Conservation (phyloP, 2,888 invertebrate species). For the Nemotelus nigrinus region DNA sequence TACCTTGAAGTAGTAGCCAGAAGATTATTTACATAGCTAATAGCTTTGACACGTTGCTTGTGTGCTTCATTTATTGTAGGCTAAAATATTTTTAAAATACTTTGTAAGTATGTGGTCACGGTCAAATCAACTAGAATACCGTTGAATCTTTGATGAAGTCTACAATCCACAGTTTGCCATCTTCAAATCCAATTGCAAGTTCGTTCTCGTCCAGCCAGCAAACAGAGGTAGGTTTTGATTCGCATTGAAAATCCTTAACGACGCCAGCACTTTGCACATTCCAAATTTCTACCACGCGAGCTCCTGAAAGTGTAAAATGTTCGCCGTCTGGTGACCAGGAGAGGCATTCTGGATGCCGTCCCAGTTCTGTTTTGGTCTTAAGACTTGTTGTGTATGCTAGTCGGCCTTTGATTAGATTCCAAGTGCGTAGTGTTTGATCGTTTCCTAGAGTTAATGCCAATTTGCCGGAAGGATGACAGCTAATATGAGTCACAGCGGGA, state of each 20-base stretch:
- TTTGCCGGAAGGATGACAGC: constrained; percentile 90
- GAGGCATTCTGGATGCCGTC: constrained; percentile 64
- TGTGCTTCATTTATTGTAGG: constrained; percentile 68
- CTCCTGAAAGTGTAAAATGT: constrained; percentile 79
- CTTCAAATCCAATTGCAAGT: constrained; percentile 78
- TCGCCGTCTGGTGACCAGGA: constrained; percentile 82
- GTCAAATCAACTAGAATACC: no score
- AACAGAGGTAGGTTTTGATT: constrained; percentile 75
- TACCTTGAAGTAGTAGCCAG: constrained; percentile 76
- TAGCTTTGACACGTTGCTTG: constrained; percentile 74
- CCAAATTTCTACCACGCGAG: constrained; percentile 81
- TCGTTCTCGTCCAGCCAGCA: constrained; percentile 74
- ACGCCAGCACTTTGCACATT: constrained; percentile 81
- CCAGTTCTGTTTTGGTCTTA: constrained; percentile 71
- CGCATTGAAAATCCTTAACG: constrained; percentile 73
- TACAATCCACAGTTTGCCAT: constrained; percentile 74
- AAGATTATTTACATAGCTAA: constrained; percentile 68
- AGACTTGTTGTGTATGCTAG: constrained; percentile 91
- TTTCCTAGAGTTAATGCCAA: constrained; percentile 86
- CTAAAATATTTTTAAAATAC: constrained; percentile 33
- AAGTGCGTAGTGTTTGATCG: constrained; percentile 86
- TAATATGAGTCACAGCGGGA: constrained; percentile 75
- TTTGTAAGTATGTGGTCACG: background rate
- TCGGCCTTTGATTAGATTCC: constrained; percentile 94
- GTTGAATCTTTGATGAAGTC: constrained; percentile 59